Conservation (phyloP, 1,140 invertebrate genomes). For the Bombus haemorrhoidalis region DNA sequence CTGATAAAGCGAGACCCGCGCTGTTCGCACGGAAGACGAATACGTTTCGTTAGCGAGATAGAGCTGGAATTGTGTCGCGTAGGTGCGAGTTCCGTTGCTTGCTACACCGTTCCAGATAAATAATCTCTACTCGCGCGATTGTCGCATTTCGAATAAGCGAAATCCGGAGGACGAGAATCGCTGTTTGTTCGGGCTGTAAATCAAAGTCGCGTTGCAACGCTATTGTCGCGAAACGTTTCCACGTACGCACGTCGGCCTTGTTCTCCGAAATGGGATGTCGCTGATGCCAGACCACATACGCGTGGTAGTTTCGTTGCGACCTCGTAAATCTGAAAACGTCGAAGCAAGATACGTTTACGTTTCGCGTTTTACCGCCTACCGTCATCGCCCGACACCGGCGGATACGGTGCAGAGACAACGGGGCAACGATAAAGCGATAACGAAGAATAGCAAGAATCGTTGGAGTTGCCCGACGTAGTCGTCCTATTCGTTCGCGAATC, state of each 20-base stretch:
- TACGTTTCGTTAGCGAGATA: too few relatives aligned
- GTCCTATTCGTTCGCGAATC: background rate
- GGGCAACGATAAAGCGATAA: background rate
- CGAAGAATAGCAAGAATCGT: background rate
- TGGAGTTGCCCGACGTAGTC: background rate
- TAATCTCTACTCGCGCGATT: background rate
- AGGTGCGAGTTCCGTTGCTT: background rate
- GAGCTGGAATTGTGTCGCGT: accelerated
- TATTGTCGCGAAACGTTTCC: slow-evolving; percentile 27
- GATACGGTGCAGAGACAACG: accelerated
- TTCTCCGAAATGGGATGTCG: slow-evolving; percentile 18
- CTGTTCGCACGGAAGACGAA: too few relatives aligned
- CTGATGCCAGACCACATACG: background rate
- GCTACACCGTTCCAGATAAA: accelerated
- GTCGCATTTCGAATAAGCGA: background rate
- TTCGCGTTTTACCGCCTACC: too few relatives aligned
- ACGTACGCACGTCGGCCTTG: background rate
- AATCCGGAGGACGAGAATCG: slow-evolving; percentile 16
- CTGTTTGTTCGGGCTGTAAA: slow-evolving; percentile 44
- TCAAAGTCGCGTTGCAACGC: slow-evolving; percentile 48
- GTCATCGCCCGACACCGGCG: too few relatives aligned
- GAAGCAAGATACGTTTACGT: too few relatives aligned
- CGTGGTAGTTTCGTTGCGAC: background rate
- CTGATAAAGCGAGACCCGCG: background rate
- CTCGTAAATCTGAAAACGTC: background rate